Evolutionary conservation across 2,797 vertebrate genomes (phyloP).

Genomic region (Sebastes diploproa): DNA sequence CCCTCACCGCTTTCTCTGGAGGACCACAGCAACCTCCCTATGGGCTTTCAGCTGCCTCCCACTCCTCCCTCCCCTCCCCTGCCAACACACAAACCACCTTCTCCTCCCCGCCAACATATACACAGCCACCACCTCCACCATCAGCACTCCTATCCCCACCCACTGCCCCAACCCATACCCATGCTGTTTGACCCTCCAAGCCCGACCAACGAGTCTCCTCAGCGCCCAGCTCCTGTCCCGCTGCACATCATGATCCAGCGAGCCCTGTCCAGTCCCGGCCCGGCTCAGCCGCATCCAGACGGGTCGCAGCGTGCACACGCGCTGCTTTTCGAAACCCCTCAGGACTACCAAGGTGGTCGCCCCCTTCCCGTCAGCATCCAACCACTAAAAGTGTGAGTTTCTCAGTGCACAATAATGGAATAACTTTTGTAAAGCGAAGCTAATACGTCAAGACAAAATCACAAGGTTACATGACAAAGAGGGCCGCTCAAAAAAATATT

Average conservation of each 20-base stretch:
- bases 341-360: slow-evolving; percentile 85
- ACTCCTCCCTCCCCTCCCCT: slow-evolving; percentile 84
- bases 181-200: slow-evolving; percentile 83
- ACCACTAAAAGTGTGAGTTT: slow-evolving; percentile 95
- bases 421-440: not conserved
- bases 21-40: slow-evolving; percentile 78
- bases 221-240: slow-evolving; percentile 86
- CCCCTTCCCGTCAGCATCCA: slow-evolving; percentile 96
- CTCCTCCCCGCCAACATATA: slow-evolving; percentile 81
- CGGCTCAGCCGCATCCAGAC: slow-evolving; percentile 85
- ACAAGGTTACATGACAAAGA: not conserved
- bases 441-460: not conserved
- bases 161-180: slow-evolving; percentile 73
- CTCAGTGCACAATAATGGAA: not conserved
- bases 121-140: slow-evolving; percentile 79
- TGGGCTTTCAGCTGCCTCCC: slow-evolving; percentile 79
- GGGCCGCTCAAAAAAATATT: not conserved
- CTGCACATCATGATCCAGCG: slow-evolving; percentile 98
- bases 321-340: slow-evolving; percentile 88
- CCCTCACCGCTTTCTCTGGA: slow-evolving; percentile 63
- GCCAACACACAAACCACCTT: slow-evolving; percentile 85
- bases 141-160: slow-evolving; percentile 84
- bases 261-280: slow-evolving; percentile 91
- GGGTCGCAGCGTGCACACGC: slow-evolving; percentile 91
- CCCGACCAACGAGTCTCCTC: slow-evolving; percentile 71